Percentiles rank a stretch among this genome's conserved stretches.
Evolutionary conservation across 37 sponge, comb jelly and placozoan genomes (phyloP).

Genomic region (Petrosia ficiformis): DNA sequence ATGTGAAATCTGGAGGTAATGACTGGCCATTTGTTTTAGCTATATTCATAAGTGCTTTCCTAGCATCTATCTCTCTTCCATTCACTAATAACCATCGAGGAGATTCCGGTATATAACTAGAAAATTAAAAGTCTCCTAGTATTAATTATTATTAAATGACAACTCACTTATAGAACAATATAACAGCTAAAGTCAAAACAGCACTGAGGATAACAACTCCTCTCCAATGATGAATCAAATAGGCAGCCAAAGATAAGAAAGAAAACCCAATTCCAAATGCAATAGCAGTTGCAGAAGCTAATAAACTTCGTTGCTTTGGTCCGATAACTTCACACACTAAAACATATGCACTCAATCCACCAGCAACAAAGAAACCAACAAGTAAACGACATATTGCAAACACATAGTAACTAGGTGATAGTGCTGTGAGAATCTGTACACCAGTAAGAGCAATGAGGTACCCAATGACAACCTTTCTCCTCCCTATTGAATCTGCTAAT

Average conservation of each 20-base stretch:
- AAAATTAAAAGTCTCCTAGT: too few relatives aligned
- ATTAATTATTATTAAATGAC: too few relatives aligned
- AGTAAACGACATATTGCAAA: background rate
- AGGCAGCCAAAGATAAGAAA: background rate
- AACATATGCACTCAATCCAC: background rate
- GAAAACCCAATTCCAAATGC: background rate
- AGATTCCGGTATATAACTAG: constrained; percentile 69
- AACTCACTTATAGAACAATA: too few relatives aligned
- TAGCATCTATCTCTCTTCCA: constrained; percentile 42
- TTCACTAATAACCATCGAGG: constrained; percentile 67
- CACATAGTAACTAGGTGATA: background rate
- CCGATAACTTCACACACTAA: background rate
- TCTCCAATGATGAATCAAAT: background rate
- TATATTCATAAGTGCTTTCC: constrained; percentile 27
- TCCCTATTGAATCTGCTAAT: constrained; percentile 44
- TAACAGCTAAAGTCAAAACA: too few relatives aligned
- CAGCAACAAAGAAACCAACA: background rate
- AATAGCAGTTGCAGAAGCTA: background rate
- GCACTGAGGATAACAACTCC: background rate
- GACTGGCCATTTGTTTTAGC: constrained; percentile 44
- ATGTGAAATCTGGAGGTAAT: constrained; percentile 13
- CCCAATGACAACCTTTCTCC: constrained; percentile 29
- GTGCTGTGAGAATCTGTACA: background rate
- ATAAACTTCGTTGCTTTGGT: background rate
- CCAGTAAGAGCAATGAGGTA: background rate